A percentile compares a stretch with the other conserved stretches of the same genome.
Evolutionary conservation across 2,113 vertebrate species (phyloP).

Genomic region (Anthoscopus minutus): DNA sequence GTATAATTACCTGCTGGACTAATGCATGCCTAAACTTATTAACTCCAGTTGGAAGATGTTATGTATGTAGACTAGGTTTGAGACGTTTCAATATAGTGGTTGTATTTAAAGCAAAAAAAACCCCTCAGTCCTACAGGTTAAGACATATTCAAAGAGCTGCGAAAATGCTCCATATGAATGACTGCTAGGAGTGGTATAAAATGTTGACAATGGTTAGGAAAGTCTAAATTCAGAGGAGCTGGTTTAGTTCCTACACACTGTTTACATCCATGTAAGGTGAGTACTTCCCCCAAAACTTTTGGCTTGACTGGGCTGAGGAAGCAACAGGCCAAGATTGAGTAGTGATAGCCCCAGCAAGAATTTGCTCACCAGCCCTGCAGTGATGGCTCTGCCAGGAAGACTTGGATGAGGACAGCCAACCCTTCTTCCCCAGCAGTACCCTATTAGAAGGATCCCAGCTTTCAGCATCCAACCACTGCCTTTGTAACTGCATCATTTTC

Average conservation of each 20-base stretch:
- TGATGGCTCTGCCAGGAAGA: not conserved
- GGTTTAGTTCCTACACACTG: not conserved
- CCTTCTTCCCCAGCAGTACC: not conserved
- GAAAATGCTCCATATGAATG: not conserved
- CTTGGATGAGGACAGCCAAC: accelerated
- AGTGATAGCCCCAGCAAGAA: not conserved
- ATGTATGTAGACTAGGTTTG: not conserved
- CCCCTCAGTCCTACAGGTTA: not conserved
- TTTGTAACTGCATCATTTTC: not conserved
- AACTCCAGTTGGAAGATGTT: not conserved
- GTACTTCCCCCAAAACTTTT: not conserved
- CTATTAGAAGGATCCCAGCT: accelerated
- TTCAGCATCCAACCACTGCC: not conserved
- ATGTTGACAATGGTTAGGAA: not conserved
- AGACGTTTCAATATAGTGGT: not conserved
- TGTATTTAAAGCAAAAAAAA: not conserved
- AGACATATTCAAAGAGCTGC: not conserved
- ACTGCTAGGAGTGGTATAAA: not conserved
- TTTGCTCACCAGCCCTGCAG: not conserved
- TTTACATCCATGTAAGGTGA: accelerated
- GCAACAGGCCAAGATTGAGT: accelerated
- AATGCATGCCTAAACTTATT: not conserved
- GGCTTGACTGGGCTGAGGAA: not conserved
- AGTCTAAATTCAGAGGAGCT: not conserved
- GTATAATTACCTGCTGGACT: not conserved